Percentiles rank a stretch among this genome's conserved stretches.
These are phyloP conservation scores for Coleophora flavipennella DNA, from an alignment of 2,888 invertebrate genomes.

Conservation along the genomic window DNA sequence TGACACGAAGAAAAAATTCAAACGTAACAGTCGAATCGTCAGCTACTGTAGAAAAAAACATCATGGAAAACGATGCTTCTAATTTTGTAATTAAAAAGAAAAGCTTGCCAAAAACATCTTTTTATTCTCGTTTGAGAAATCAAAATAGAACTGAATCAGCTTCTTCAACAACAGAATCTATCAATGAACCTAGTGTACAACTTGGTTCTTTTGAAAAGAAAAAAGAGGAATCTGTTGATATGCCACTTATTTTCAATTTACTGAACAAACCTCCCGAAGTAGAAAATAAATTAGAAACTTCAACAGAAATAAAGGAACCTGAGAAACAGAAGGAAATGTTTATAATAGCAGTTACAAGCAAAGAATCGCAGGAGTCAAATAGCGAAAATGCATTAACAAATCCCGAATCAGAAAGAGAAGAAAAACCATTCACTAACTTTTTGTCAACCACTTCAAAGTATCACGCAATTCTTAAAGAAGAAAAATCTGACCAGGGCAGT, in stretches of 20 bases:
- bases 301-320: conserved; percentile 19
- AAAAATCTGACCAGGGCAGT: conserved; percentile 20
- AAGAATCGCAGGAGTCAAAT: conserved; percentile 45
- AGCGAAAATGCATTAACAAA: conserved; percentile 33
- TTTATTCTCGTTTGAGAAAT: conserved; percentile 44
- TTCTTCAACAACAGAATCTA: conserved; percentile 13
- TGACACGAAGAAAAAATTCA: conserved; percentile 36
- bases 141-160: conserved; percentile 14
- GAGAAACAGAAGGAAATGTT: conserved; percentile 33
- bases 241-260: conserved; percentile 47
- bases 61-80: conserved; percentile 14
- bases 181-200: conserved; percentile 12
- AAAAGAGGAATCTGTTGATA: conserved; percentile 33
- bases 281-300: conserved; percentile 16
- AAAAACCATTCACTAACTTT: conserved; percentile 27
- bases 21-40: conserved; percentile 27
- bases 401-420: conserved; percentile 34
- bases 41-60: conserved; percentile 18
- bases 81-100: conserved; percentile 6
- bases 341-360: conserved; percentile 46
- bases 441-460: conserved; percentile 45
- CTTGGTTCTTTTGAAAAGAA: conserved; percentile 29
- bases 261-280: conserved; percentile 32
- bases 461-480: conserved; percentile 51
- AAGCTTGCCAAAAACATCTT: conserved; percentile 45